Base-by-base conservation (phyloP, 2,113 vertebrate genomes). In the Gallinago paraguaiae region DNA sequence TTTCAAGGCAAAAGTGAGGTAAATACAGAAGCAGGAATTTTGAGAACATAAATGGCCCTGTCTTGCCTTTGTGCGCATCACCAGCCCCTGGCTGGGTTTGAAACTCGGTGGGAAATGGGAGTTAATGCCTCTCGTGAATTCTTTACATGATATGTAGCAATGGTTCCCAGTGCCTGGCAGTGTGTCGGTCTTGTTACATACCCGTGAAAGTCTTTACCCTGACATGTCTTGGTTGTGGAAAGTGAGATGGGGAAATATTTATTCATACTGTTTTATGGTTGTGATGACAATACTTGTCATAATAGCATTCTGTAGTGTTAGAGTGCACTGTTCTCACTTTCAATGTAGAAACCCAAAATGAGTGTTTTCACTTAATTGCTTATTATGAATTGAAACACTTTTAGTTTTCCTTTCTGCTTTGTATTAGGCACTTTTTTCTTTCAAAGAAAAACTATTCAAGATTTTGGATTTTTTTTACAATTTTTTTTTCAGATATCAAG, bases 1-100 rank as follows among this genome's bases (percentile, higher is more conserved):
- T 71, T 64, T 72, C 24, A 65, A 25, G 18, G 27, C 30, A 48
- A 45, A 67, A 60, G 5, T 39, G 18, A 80, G 65, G 10, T 64
- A 53, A 72, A 53, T 61, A 45, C 14, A 18, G 20, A 11, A 45
- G 28, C 16, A 61, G 28, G 72, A 82, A 53, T 53, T 50, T 48
- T 0, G 0, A 51, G 24, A 43, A 11, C 5, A 17, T 54, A 76
- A 54, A 41, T 48, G 5, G 33, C 16, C 7, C 1, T 12, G 24
- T 64, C 20, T 86, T 92, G 27, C 30, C 19, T 46, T 82, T 69
- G 4, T 89, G 31, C 37, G 25, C 37, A 31, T 84, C 25, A 46
- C 11, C n/a, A 54, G 6, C 37, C 15, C 69, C 48, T 51, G 51
- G 10, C 9, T 64, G 69, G 6, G 7, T 68, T 84, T 89, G 74